Evolutionary conservation across 1,140 invertebrate genomes (phyloP), one percentile per base, ranked within the genome.

Genomic region (Leptestheria dahalacensis): DNA sequence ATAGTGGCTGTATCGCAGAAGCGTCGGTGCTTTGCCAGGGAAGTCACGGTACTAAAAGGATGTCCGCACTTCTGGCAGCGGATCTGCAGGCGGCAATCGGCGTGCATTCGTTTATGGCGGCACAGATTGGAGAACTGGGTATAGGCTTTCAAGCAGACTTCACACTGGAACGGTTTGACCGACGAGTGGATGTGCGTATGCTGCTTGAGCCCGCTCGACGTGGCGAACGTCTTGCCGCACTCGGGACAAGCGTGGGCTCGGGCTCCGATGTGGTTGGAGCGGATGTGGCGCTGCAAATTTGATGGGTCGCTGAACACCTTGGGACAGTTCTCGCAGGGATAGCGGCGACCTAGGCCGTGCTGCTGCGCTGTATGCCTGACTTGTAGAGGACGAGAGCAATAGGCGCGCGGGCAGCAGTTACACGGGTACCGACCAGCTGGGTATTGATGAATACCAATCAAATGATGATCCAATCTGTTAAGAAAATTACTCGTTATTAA

Each of bases 71-170:
- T 92, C 64, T 79, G 80, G 74, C 93, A 97, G 74, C 92, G 90
- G 63, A 90, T 87, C 70, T 88, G 80, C 73, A 83, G 83, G 65
- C 88, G 82, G 69, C 89, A 91, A 67, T 88, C 85, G 15, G 85
- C 84, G 74, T 99, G 97, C 91, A 98, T 97, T 62, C 96, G 88
- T 70, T 96, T 97, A 75, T 99, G 97, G 20, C 97, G 84, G 70
- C 97, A 99, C 65, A 99, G 77, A 72, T 99, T 99, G 12, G 95
- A 98, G 72, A 99, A 99, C 75, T 99, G 97, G 0, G 97, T 99
- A 76, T 99, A 99, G 1, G 93, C 83, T 80, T 91, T 86, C 60
- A 84, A 82, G 71, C 74, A 77, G 62, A 71, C 89, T 71, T 93
- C 88, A 72, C 91, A 96, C 75, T 88, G 86, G 73, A 99, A 99